Conservation (phyloP, 2,797 vertebrate genomes). For the Rhinella marina region DNA sequence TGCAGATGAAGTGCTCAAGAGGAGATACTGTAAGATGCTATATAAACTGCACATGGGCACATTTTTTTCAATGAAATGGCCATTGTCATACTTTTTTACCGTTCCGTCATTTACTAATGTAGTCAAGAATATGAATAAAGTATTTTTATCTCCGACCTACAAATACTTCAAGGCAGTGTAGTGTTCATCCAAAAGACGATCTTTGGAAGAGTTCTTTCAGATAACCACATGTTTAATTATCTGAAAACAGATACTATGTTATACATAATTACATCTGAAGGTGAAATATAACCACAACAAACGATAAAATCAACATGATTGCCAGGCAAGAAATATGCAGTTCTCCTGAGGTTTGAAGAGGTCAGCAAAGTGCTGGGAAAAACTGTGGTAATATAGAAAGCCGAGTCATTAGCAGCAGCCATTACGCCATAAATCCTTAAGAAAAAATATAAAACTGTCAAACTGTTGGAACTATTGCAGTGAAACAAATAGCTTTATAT, state of each 20-base stretch:
- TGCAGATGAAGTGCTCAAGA: neutral
- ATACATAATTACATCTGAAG: slow-evolving; percentile 24
- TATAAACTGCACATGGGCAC: neutral
- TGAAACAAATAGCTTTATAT: slow-evolving; percentile 48
- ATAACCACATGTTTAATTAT: slow-evolving; percentile 3
- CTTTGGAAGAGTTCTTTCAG: neutral
- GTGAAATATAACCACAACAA: slow-evolving; percentile 24
- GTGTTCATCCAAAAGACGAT: neutral
- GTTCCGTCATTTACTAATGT: neutral
- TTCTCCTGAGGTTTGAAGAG: slow-evolving; percentile 29
- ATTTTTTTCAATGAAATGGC: neutral
- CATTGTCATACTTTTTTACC: neutral
- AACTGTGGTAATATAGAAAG: slow-evolving; percentile 18
- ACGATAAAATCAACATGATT: slow-evolving; percentile 39
- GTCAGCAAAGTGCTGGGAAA: slow-evolving; percentile 39
- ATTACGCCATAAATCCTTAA: slow-evolving; percentile 11
- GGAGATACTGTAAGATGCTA: neutral
- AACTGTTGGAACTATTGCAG: slow-evolving; percentile 34
- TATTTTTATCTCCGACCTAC: neutral
- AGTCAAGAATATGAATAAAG: neutral
- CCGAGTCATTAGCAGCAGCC: slow-evolving; percentile 24
- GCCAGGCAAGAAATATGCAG: slow-evolving; percentile 25
- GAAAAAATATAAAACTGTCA: slow-evolving; percentile 47
- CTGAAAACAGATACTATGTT: slow-evolving; percentile 11
- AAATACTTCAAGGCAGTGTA: neutral